Evolutionary conservation across 2,888 invertebrate species (phyloP), one percentile per base, ranked within the genome.

Genomic region (Leptopilina syphax): DNA sequence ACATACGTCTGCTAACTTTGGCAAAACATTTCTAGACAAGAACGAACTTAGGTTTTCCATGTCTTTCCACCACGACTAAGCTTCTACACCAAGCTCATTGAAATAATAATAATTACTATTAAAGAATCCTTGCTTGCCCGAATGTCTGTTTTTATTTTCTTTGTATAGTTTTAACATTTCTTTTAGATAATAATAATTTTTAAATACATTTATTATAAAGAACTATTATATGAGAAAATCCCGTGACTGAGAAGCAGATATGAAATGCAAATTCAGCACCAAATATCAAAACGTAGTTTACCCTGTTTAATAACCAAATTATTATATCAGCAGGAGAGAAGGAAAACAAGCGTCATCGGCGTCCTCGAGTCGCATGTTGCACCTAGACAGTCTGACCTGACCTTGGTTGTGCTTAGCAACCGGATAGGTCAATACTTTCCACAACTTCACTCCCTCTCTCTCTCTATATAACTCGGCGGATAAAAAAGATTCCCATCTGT

Each of bases 401-500:
- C 73, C 73, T 73, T 73, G 57, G 34, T n/a, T 34, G 73, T 73
- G 73, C 73, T 73, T 73, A 73, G 73, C 73, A 73, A 73, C 73
- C 73, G n/a, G 73, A 73, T 73, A 73, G 73, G 57, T 73, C 73
- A 73, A 73, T 73, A 73, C 73, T 73, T 73, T n/a, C 41, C 57
- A 73, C 34, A 54, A 57, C 34, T 70, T 24, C 50, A 13, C 24
- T 54, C 50, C 10, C 50, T 50, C 50, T 50, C 50, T 50, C 4
- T 9, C 4, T 47, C 4, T 50, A 18, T 18, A 50, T 13, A 27
- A 57, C 41, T 34, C n/a, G 27, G 2, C 27, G 50, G 13, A 27
- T 65, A 54, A 77, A 50, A 77, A 66, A 77, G 47, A 60, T 66
- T 3, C 44, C 57, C 27, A n/a, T 34, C 54, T 12, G 12, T n/a